Evolutionary conservation across 2,113 vertebrate species (phyloP), one percentile per base, ranked within the genome.

Genomic region (Cairina moschata): DNA sequence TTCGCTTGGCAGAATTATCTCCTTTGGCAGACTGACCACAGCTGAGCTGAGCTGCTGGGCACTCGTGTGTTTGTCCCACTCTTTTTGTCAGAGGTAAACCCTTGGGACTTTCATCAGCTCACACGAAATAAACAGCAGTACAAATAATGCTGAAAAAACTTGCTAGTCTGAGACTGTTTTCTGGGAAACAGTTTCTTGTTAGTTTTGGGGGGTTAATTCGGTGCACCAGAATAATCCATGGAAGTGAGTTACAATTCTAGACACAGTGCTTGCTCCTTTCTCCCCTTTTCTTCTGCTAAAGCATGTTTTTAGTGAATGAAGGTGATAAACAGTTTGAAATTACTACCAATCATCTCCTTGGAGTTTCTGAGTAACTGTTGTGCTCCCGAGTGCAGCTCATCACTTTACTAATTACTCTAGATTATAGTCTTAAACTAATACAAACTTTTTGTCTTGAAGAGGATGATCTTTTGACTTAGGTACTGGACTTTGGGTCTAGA

Each of bases 111-210:
- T 74, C 82, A 94, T 76, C 93, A 80, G 89, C 84, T 95, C 78
- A 34, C 74, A 84, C 0, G 84, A 95, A 93, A 94, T 85, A 94
- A 95, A 90, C 74, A 96, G 34, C 54, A 91, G 8, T 21, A 89
- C 81, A 92, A 91, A 92, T n/a, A 95, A 75, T 55, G n/a, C 86
- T 82, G 71, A 44, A 62, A 92, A 92, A 95, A 75, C 72, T 34
- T 50, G 31, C 71, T 62, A 23, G 78, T 67, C 87, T 58, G 84
- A 92, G 86, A 50, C 23, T 73, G 79, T 79, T 76, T 87, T 81
- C 84, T 92, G 91, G 90, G 78, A 94, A 96, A 89, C 17, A 71
- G 71, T 80, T 95, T 76, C 91, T 92, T 94, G 84, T 94, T 94
- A 38, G 93, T 73, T 97, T 95, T 36, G 55, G 50, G 54, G 13